phyloP scores from a whole-genome alignment of 2,888 invertebrate species.

The Dasysyrphus albostriatus region DNA sequence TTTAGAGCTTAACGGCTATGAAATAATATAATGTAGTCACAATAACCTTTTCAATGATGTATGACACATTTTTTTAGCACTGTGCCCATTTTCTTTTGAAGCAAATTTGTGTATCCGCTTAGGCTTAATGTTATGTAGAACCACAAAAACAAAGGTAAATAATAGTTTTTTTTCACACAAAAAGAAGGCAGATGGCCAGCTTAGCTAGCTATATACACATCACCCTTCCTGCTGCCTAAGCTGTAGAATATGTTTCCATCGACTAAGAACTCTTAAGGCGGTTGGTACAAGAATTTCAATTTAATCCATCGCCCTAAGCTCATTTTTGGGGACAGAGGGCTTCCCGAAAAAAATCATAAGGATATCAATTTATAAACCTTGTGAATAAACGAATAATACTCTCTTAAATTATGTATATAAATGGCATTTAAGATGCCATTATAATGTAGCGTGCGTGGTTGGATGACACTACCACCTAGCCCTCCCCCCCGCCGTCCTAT shows the following conservation, averaged over 20 bases:
- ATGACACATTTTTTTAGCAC: too few relatives aligned
- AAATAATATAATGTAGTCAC: too few relatives aligned
- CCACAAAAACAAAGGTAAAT: too few relatives aligned
- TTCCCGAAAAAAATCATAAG: slow-evolving; percentile 49
- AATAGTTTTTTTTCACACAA: neutral
- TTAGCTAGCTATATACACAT: slow-evolving; percentile 15
- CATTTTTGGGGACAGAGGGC: neutral
- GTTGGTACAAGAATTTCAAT: neutral
- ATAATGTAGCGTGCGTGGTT: slow-evolving; percentile 63
- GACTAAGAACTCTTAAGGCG: neutral
- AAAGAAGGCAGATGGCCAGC: neutral
- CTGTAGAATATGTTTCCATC: slow-evolving; percentile 14
- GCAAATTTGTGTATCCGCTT: too few relatives aligned
- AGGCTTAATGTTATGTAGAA: too few relatives aligned
- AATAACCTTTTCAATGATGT: too few relatives aligned
- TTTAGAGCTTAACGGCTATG: too few relatives aligned
- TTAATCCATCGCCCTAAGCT: neutral
- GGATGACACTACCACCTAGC: slow-evolving; percentile 50
- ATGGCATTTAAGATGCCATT: slow-evolving; percentile 73
- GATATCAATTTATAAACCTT: slow-evolving; percentile 72
- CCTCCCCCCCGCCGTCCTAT: neutral
- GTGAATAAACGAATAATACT: slow-evolving; percentile 71
- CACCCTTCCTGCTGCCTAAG: slow-evolving; percentile 34
- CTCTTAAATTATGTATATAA: slow-evolving; percentile 72
- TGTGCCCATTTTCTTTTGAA: too few relatives aligned